A percentile compares a stretch with the other conserved stretches of the same genome.
Evolutionary conservation across 2,113 vertebrate species (phyloP).

Genomic region (Ammodytes marinus): DNA sequence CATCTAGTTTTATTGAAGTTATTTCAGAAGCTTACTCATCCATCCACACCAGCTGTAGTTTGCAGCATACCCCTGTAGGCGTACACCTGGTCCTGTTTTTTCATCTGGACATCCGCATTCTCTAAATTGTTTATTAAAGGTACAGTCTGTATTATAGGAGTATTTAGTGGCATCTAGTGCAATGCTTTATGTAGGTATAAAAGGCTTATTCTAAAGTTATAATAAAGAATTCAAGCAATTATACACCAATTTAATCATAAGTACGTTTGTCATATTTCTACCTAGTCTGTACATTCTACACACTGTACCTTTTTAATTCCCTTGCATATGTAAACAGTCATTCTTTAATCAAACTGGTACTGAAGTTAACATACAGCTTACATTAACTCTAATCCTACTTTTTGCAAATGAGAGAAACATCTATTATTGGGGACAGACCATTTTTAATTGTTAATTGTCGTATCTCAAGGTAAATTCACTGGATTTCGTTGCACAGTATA

Average conservation of each 20-base stretch:
- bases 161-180: too few relatives aligned
- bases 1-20: neutral
- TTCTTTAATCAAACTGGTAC: neutral
- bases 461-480: neutral
- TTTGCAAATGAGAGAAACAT: neutral
- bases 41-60: neutral
- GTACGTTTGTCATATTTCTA: neutral
- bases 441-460: neutral
- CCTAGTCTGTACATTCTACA: too few relatives aligned
- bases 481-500: neutral
- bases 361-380: neutral
- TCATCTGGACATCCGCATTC: neutral
- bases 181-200: too few relatives aligned
- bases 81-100: neutral
- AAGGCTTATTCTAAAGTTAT: too few relatives aligned
- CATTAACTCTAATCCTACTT: neutral
- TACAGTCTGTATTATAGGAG: too few relatives aligned
- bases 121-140: too few relatives aligned
- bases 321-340: neutral
- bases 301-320: neutral
- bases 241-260: too few relatives aligned
- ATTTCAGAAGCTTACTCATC: slow-evolving; percentile 1
- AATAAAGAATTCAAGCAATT: too few relatives aligned
- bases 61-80: neutral
- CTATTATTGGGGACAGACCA: neutral